Conservation (phyloP, 2,113 vertebrate genomes). For the Mormyrus lacerda region DNA sequence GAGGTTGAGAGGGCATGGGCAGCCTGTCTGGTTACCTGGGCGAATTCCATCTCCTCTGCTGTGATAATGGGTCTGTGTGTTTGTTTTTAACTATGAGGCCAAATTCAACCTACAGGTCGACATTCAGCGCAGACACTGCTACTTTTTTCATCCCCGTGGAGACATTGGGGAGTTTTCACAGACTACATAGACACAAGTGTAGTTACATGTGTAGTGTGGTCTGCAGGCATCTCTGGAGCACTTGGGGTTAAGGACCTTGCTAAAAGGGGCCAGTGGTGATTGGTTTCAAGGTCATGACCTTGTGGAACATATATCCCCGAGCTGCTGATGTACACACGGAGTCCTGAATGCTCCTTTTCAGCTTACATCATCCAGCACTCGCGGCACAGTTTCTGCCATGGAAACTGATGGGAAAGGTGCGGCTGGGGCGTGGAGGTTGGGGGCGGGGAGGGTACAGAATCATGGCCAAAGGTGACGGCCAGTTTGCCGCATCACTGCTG, state of each 20-base stretch:
- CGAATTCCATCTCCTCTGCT: neutral
- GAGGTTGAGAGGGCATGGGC: neutral
- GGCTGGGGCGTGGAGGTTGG: neutral
- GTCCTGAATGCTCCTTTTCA: neutral
- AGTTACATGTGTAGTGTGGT: neutral
- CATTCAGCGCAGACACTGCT: neutral
- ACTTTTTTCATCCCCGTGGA: neutral
- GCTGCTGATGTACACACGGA: neutral
- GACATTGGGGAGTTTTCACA: neutral
- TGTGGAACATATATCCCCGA: neutral
- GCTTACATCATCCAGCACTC: neutral
- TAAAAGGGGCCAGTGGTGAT: neutral
- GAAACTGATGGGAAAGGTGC: neutral
- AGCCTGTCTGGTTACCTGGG: neutral
- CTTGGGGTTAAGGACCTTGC: neutral
- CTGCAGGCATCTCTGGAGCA: neutral
- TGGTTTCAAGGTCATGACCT: neutral
- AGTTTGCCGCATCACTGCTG: neutral
- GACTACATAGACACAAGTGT: neutral
- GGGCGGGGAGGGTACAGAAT: neutral
- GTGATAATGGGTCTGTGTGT: neutral
- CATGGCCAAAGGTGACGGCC: neutral
- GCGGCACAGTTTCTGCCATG: neutral
- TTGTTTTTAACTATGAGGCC: neutral
- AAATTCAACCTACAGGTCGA: neutral